Evolutionary conservation across 2,113 vertebrate species (phyloP).

Genomic region (Chionis minor): DNA sequence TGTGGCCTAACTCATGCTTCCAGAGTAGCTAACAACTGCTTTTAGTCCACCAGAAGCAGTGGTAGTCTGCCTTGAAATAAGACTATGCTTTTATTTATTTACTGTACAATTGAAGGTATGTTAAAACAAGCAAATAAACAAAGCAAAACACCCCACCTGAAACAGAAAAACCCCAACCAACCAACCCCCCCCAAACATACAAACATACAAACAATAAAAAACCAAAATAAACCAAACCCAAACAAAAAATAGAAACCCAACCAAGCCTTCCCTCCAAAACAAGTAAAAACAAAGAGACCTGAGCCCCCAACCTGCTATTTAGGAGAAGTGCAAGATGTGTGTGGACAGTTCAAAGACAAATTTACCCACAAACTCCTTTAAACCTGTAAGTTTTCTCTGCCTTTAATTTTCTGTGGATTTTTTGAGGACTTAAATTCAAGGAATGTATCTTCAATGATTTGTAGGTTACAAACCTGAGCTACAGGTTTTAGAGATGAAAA

Average conservation of each 20-base stretch:
- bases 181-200: background rate
- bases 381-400: background rate
- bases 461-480: background rate
- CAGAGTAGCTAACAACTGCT: background rate
- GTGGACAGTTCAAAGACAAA: background rate
- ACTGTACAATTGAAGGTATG: background rate
- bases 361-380: background rate
- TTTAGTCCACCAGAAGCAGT: background rate
- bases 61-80: background rate
- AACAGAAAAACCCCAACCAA: background rate
- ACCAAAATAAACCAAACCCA: background rate
- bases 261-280: background rate
- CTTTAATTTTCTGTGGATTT: background rate
- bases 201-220: no score
- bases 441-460: background rate
- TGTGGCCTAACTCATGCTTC: background rate
- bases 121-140: background rate
- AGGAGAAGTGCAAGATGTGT: background rate
- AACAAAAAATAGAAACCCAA: background rate
- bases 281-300: background rate
- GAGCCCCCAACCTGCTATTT: rapidly evolving
- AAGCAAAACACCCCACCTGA: no score
- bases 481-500: background rate
- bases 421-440: background rate
- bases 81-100: background rate